Evolutionary conservation across 2,797 vertebrate genomes (phyloP).

Genomic region (Sebastes paucispinis): DNA sequence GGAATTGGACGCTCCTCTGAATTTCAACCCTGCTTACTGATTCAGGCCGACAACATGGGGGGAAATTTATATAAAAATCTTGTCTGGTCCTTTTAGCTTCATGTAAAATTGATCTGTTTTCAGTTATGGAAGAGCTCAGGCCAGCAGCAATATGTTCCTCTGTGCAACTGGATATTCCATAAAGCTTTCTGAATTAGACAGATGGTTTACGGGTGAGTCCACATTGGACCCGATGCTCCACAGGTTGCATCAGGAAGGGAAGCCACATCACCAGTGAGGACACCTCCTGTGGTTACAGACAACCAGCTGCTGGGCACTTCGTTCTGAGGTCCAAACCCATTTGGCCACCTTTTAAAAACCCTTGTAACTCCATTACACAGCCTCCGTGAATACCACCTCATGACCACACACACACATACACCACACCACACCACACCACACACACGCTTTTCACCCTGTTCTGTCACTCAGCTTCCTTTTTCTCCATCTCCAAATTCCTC

Average conservation of each 20-base stretch:
- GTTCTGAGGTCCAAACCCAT: conserved; percentile 14
- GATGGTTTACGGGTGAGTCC: not conserved
- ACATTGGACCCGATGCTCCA: conserved; percentile 19
- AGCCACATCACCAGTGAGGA: not conserved
- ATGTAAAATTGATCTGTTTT: conserved; percentile 1
- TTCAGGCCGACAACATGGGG: not conserved
- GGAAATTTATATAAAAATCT: not conserved
- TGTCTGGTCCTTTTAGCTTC: conserved; percentile 1
- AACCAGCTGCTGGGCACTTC: conserved; percentile 30
- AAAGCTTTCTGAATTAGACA: conserved; percentile 1
- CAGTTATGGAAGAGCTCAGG: not conserved
- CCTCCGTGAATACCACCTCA: not conserved
- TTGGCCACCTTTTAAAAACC: conserved; percentile 22
- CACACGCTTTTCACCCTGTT: not conserved
- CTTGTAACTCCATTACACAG: not conserved
- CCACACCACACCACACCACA: conserved; percentile 7
- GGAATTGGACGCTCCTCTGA: not conserved
- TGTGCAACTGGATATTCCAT: conserved; percentile 6
- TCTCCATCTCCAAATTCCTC: not conserved
- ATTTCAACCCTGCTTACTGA: conserved; percentile 6
- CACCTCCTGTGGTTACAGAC: conserved; percentile 22
- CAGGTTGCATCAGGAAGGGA: not conserved
- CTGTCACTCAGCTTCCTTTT: not conserved
- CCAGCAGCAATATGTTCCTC: not conserved
- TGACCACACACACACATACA: conserved; percentile 23